Conservation (phyloP, 2,797 vertebrate genomes). For the Pipistrellus pygmaeus region DNA sequence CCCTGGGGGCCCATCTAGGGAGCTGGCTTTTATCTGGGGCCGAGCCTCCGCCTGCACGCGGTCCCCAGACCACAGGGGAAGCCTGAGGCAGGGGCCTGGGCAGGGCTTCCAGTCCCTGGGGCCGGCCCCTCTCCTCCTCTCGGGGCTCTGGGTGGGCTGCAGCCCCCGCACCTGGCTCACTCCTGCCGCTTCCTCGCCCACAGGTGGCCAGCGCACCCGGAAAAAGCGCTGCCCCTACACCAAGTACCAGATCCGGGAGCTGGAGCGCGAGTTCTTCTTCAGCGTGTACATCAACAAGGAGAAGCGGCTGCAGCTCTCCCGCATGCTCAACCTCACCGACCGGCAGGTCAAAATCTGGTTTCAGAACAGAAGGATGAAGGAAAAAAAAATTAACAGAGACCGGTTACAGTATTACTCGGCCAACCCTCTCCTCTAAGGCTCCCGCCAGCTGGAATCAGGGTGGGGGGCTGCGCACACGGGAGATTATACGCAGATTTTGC, state of each 20-base stretch:
- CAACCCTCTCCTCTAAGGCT: slow-evolving; percentile 95
- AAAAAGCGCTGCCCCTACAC: slow-evolving; percentile 99
- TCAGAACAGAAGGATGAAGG: slow-evolving; percentile 99
- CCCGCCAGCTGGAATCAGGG: slow-evolving; percentile 63
- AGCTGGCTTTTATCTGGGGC: slow-evolving; percentile 70
- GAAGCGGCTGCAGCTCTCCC: slow-evolving; percentile 97
- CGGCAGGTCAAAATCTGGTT: slow-evolving; percentile 99
- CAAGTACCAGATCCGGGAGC: slow-evolving; percentile 98
- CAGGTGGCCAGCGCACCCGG: slow-evolving; percentile 97
- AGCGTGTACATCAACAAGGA: slow-evolving; percentile 99
- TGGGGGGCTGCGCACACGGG: slow-evolving; percentile 79
- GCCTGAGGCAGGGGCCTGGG: not conserved
- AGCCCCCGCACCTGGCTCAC: slow-evolving; percentile 13
- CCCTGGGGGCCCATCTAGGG: slow-evolving; percentile 67
- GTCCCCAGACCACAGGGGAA: slow-evolving; percentile 24
- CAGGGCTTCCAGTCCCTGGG: not conserved
- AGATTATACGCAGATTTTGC: slow-evolving; percentile 87
- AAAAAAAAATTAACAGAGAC: slow-evolving; percentile 99
- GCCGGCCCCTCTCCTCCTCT: not conserved
- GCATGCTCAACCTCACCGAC: slow-evolving; percentile 99
- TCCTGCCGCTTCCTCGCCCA: slow-evolving; percentile 84
- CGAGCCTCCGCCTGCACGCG: slow-evolving; percentile 50
- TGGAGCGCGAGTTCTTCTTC: slow-evolving; percentile 99
- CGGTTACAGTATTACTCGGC: slow-evolving; percentile 99
- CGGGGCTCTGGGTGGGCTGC: not conserved